Base-by-base conservation (phyloP, 2,888 invertebrate genomes). In the Eledona agricola region DNA sequence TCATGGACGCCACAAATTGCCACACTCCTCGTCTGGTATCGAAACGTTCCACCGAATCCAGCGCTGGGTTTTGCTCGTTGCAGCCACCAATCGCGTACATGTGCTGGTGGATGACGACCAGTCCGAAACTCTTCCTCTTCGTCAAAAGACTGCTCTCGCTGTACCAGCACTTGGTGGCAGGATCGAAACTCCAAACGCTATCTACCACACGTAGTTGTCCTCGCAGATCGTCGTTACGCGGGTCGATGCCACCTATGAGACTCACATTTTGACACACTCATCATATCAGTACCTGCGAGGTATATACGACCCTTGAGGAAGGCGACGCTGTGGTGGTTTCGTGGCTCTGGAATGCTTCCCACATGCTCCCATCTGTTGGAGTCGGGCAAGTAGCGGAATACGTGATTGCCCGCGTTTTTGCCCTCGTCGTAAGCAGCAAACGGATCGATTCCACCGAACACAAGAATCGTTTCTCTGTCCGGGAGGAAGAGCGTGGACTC, bases 381-480 rank as follows among this genome's bases (percentile, higher is more conserved):
- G 4, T 80, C 78, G 0, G 84, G 81, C 59, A 83, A 79, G 60
- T 83, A 87, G 60, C 83, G 60, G 58, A 73, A 77, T 29, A 88
- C 83, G 65, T 84, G 82, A 65, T 81, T 84, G 3, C 86, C 87
- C 1, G 81, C 80, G 57, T 86, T 86, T 11, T 79, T 77, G 0
- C 78, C 78, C 1, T 74, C 60, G 0, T 83, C 83, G 58, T 82
- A 83, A 2, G 79, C 71, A 6, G 76, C 77, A 62, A 85, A 84
- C 2, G 86, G 85, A 72, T 88, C 85, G 12, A 84, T 80, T 1
- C 88, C 88, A 2, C 88, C 88, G 64, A 88, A 85, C 7, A 88
- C 81, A 5, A 88, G 72, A 2, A 88, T 80, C 0, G 84, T 81
- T 65, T 86, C 85, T 16, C 80, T 75, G 37, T 83, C 83, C 66